Conservation (phyloP, 2,113 vertebrate species). For the Galemys pyrenaicus region DNA sequence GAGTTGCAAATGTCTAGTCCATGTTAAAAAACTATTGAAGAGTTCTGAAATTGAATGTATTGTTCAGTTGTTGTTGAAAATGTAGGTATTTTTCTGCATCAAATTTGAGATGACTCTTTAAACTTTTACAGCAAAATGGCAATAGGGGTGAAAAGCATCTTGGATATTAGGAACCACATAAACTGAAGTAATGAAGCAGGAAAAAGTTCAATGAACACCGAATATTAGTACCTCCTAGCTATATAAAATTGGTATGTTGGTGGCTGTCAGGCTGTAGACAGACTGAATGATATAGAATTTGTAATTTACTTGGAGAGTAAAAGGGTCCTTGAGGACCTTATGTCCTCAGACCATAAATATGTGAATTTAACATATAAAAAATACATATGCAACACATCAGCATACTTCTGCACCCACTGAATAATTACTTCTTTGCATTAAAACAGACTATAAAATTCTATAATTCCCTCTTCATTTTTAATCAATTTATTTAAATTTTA, state of each 20-base stretch:
- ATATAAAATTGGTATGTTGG: not conserved
- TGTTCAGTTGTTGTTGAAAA: too few relatives aligned
- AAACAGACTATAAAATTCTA: not conserved
- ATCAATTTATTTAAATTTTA: not conserved
- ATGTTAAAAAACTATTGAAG: not conserved
- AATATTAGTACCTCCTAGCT: not conserved
- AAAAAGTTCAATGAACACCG: not conserved
- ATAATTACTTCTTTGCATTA: not conserved
- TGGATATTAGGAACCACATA: not conserved
- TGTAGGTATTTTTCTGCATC: not conserved
- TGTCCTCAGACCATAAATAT: not conserved
- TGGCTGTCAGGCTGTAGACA: not conserved
- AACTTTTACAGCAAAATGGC: not conserved
- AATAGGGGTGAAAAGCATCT: not conserved
- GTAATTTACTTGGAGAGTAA: not conserved
- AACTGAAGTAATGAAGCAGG: not conserved
- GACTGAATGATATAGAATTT: not conserved
- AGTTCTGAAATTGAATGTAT: not conserved
- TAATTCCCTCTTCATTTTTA: not conserved
- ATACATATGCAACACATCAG: not conserved
- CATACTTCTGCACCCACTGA: not conserved
- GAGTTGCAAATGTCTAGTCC: not conserved
- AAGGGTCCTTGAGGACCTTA: not conserved
- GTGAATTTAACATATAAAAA: not conserved
- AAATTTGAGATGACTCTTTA: not conserved